Evolutionary conservation across 2,888 invertebrate species (phyloP), one percentile per base, ranked within the genome.

Genomic region (Elegia similella): DNA sequence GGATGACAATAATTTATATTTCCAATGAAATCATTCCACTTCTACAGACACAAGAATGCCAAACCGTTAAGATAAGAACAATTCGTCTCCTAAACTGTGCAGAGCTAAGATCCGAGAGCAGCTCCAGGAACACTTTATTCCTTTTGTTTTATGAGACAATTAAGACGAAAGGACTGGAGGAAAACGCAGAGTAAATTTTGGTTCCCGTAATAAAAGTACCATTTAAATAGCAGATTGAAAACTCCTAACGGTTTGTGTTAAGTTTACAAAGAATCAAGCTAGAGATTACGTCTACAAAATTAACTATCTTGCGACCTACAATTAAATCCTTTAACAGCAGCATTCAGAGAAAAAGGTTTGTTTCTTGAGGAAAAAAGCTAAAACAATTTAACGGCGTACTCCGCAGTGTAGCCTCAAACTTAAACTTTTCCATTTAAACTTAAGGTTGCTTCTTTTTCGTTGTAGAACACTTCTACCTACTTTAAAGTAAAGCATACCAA

Each of bases 141-240:
- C 69, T 75, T 80, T 82, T 84, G 82, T 84, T 85, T 84, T 82
- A 84, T 80, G 82, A 76, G 82, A 84, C 80, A 82, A 82, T 82
- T 82, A 83, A 81, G 80, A 78, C 74, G 71, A 70, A 76, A 75
- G 76, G 78, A 75, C 74, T 72, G 66, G 70, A 70, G 72, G 68
- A 70, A 69, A 72, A 75, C 68, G 72, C 69, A 75, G 75, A 78
- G 78, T 78, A 79, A 73, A 78, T 80, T 79, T 82, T 78, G 79
- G 73, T 75, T 74, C 68, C 62, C 65, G 73, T 74, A 76, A 80
- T 78, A 82, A 83, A 82, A 79, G 74, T 75, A 77, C 68, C 72
- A 78, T 83, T 82, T 82, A 83, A 81, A 81, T 79, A 76, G 78
- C 74, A 77, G 75, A 84, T 82, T 78, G 80, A 75, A 82, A 80